Conservation (phyloP, 2,113 vertebrate species). For the Taxidea taxus region DNA sequence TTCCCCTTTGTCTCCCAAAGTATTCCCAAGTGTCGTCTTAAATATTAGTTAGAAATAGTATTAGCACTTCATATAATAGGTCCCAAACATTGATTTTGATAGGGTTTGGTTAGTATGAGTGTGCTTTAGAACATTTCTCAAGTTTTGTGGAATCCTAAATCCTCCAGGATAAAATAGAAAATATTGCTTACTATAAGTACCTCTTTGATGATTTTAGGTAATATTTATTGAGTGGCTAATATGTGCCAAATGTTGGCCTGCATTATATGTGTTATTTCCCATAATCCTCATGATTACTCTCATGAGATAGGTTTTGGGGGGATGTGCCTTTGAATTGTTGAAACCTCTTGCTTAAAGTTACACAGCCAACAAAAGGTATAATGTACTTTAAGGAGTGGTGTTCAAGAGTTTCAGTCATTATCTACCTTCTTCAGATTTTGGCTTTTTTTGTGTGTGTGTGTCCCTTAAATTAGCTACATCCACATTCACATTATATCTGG, state of each 20-base stretch:
- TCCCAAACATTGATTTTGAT: not conserved
- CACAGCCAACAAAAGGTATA: not conserved
- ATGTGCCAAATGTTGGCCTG: not conserved
- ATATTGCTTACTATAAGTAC: not conserved
- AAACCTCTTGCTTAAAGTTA: not conserved
- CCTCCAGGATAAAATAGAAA: not conserved
- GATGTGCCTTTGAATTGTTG: not conserved
- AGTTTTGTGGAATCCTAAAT: not conserved
- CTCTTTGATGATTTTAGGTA: not conserved
- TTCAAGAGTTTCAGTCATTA: not conserved
- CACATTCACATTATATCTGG: not conserved
- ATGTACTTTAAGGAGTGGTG: not conserved
- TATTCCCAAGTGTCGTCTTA: not conserved
- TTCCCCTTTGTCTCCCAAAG: not conserved
- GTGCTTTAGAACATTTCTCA: not conserved
- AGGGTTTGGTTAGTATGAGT: not conserved
- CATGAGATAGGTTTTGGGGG: not conserved
- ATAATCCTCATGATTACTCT: not conserved
- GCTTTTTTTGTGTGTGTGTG: not conserved
- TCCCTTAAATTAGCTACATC: not conserved
- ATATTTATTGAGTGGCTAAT: not conserved
- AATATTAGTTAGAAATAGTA: not conserved
- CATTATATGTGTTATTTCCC: not conserved
- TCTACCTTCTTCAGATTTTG: not conserved
- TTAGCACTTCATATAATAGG: not conserved